Conservation (phyloP, 2,797 vertebrate genomes). For the Notamacropus eugenii region DNA sequence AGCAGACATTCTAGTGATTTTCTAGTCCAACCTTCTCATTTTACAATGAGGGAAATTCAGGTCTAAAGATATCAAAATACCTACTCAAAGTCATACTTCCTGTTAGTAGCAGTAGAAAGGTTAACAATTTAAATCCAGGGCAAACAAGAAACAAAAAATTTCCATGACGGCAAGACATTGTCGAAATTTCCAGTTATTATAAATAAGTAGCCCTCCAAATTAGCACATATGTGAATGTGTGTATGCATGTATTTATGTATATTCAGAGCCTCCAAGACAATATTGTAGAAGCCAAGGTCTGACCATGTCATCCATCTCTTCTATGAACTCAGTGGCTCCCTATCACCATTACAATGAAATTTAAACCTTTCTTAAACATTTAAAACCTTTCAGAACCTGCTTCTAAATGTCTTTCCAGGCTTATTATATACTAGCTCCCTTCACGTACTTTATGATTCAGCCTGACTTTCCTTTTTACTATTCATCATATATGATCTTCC, state of each 20-base stretch:
- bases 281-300: neutral
- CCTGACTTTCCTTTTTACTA: neutral
- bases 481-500: neutral
- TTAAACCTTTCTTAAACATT: neutral
- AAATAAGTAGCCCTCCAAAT: neutral
- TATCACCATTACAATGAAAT: neutral
- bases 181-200: neutral
- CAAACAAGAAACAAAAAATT: neutral
- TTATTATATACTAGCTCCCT: no score
- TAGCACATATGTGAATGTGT: neutral
- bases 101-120: no score
- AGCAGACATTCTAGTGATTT: no score
- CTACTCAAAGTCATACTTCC: no score
- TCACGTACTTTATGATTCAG: neutral
- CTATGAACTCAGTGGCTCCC: neutral
- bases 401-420: neutral
- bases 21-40: no score
- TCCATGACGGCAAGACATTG: neutral
- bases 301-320: neutral
- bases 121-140: no score
- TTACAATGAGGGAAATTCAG: no score
- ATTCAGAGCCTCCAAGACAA: neutral
- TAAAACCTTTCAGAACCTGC: neutral
- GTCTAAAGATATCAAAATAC: no score
- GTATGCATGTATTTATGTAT: neutral